Evolutionary conservation across 2,113 vertebrate genomes (phyloP).

Genomic region (Cairina moschata): DNA sequence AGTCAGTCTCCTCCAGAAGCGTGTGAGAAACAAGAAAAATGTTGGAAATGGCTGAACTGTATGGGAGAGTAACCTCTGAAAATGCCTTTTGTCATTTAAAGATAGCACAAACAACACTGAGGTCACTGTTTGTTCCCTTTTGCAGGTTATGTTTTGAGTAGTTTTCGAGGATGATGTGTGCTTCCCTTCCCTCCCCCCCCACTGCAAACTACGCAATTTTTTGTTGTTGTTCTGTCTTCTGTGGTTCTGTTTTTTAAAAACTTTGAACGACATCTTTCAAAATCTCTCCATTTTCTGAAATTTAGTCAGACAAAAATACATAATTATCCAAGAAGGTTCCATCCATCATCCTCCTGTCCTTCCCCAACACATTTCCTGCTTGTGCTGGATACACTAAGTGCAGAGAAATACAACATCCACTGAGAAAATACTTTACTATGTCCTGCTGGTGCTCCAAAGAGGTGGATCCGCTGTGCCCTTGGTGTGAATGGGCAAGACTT

Average conservation of each 20-base stretch:
- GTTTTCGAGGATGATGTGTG: accelerated
- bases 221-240: neutral
- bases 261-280: neutral
- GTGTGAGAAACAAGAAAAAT: neutral
- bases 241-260: neutral
- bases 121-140: neutral
- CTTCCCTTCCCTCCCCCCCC: too few relatives aligned
- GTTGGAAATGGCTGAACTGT: neutral
- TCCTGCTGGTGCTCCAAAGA: neutral
- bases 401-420: neutral
- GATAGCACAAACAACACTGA: too few relatives aligned
- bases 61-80: neutral
- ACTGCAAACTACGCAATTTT: neutral
- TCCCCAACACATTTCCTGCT: conserved; percentile 42
- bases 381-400: neutral
- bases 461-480: accelerated
- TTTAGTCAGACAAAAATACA: conserved; percentile 36
- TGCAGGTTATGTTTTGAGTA: neutral
- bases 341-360: conserved; percentile 48
- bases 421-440: neutral
- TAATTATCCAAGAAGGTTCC: conserved; percentile 18
- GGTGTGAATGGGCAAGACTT: neutral
- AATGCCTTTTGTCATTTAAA: accelerated
- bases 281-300: neutral
- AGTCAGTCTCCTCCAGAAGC: neutral